Percentiles rank a stretch among this genome's conserved stretches.
These are phyloP conservation scores for Heloderma charlesbogerti DNA, from an alignment of 2,113 vertebrate genomes.

Conservation along the genomic window DNA sequence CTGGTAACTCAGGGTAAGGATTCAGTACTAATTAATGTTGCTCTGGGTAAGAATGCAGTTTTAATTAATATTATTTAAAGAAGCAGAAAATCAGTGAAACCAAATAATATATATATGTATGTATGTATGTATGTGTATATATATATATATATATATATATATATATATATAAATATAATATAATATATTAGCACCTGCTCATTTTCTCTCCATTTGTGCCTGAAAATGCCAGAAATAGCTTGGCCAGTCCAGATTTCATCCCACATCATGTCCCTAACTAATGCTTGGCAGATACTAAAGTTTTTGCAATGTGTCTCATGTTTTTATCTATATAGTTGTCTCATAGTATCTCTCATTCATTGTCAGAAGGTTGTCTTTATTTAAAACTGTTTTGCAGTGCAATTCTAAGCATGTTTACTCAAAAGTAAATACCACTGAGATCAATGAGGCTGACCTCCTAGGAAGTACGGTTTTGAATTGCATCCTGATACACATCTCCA, in stretches of 20 bases:
- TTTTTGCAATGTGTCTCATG: background rate
- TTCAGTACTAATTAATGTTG: background rate
- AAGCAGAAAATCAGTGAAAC: background rate
- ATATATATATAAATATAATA: no score
- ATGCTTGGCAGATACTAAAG: background rate
- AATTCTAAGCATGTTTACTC: no score
- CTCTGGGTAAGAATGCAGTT: constrained; percentile 50
- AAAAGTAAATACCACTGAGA: no score
- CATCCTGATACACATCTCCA: background rate
- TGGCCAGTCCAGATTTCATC: background rate
- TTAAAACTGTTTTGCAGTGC: background rate
- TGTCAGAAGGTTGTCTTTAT: background rate
- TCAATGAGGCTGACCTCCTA: no score
- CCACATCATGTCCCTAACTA: background rate
- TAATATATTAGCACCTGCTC: background rate
- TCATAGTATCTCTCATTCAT: background rate
- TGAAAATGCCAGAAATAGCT: background rate
- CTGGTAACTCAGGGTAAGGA: constrained; percentile 60
- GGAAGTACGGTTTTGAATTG: no score
- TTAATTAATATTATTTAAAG: background rate
- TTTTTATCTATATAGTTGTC: background rate
- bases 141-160: no score
- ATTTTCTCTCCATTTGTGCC: background rate
- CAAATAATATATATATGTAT: background rate
- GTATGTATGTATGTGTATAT: no score